Evolutionary conservation across 2,113 vertebrate genomes (phyloP), one percentile per base, ranked within the genome.

Genomic region (Actenoides hombroni): DNA sequence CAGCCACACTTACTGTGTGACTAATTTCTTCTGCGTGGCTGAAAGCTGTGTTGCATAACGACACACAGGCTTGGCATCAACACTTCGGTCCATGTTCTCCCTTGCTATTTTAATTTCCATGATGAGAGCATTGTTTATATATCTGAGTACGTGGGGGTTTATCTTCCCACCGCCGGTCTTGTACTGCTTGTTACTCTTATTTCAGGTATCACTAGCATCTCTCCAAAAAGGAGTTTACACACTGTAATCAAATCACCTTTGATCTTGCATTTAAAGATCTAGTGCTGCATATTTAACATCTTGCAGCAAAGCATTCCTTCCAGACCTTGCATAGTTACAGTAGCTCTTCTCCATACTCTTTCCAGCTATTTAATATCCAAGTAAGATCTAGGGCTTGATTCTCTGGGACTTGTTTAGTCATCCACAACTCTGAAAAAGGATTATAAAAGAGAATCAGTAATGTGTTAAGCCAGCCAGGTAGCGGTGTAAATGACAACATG

Each of bases 371-470:
- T 75, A 91, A 91, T 56, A 81, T 33, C 69, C 65, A 48, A 51
- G 18, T 39, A 63, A 77, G 26, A 65, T 42, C 40, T 1, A 67
- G n/a, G 16, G 23, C 46, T 60, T 75, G 31, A 75, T 75, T 93
- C 70, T 93, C 83, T 71, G 74, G 46, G 42, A 82, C 35, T 92
- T 92, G 61, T 83, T 93, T 88, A 92, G 92, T 57, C 60, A 86
- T 56, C 83, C 60, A 68, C 18, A 76, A 44, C 31, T 57, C 65
- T 73, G 67, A 31, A 82, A 60, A 84, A 49, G 24, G 53, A 63
- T 83, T 78, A 67, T 82, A 42, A 95, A 95, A 89, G 83, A 91
- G 80, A 95, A 92, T 84, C 35, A 60, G 35, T 91, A 79, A 91
- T 82, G 83, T 63, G 56, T 68, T 82, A 57, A 92, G 49, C 69